Conservation (phyloP, 1,140 invertebrate genomes). For the Campoletis sonorensis region DNA sequence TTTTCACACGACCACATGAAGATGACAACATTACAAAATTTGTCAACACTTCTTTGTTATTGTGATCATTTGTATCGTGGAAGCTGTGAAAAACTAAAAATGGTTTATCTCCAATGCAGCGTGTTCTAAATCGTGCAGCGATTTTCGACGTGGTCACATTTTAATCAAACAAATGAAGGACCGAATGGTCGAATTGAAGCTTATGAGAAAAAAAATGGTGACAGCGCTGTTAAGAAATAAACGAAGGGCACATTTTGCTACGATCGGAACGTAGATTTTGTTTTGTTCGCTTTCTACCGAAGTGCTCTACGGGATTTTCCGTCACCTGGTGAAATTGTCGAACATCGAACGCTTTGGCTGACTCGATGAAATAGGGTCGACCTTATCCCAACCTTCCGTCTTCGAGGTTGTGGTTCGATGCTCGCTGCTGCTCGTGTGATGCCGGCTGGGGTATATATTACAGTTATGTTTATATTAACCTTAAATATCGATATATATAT, state of each 20-base stretch:
- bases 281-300: slow-evolving; percentile 44
- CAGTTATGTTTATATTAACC: slow-evolving; percentile 1
- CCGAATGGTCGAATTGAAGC: neutral
- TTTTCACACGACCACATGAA: neutral
- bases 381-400: slow-evolving; percentile 72
- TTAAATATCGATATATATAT: slow-evolving; percentile 15
- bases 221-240: neutral
- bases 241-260: neutral
- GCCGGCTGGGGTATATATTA: slow-evolving; percentile 66
- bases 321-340: slow-evolving; percentile 77
- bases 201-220: slow-evolving; percentile 1
- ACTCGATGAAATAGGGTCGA: slow-evolving; percentile 63
- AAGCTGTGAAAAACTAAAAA: neutral
- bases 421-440: slow-evolving; percentile 74
- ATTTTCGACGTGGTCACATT: neutral
- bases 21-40: too few relatives aligned
- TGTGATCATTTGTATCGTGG: neutral
- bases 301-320: slow-evolving; percentile 49
- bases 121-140: neutral
- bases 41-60: too few relatives aligned
- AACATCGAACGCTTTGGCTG: slow-evolving; percentile 71
- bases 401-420: slow-evolving; percentile 74
- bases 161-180: neutral
- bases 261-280: slow-evolving; percentile 9
- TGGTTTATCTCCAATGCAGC: neutral